These are phyloP conservation scores for Pipistrellus pipistrellus DNA, from an alignment of 2,797 vertebrate genomes.

Conservation along the genomic window DNA sequence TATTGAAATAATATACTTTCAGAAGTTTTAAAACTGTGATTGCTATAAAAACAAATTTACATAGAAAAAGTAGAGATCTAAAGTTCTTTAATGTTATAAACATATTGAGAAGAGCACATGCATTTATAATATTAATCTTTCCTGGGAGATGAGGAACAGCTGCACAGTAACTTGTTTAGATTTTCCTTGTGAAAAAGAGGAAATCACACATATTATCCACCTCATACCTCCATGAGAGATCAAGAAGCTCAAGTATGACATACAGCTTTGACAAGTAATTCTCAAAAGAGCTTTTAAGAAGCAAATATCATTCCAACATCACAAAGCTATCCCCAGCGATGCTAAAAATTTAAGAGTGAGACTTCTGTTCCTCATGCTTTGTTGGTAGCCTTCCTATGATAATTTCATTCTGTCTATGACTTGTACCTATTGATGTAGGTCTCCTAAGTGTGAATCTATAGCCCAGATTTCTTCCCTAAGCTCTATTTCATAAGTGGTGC, in stretches of 20 bases:
- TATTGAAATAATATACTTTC: slow-evolving; percentile 19
- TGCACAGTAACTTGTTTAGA: background rate
- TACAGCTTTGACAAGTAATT: background rate
- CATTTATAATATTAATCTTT: background rate
- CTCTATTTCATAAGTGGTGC: background rate
- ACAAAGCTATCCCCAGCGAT: background rate
- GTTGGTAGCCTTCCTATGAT: background rate
- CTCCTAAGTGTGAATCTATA: background rate
- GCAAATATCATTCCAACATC: background rate
- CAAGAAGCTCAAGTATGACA: background rate
- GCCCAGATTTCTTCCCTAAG: background rate
- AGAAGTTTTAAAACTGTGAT: background rate
- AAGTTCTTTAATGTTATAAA: slow-evolving; percentile 49
- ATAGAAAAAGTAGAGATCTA: slow-evolving; percentile 45
- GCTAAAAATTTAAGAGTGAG: background rate
- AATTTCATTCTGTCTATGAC: background rate
- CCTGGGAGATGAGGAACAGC: background rate
- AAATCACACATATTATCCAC: background rate
- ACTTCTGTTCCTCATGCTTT: background rate
- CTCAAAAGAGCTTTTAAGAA: slow-evolving; percentile 34
- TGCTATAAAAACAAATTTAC: slow-evolving; percentile 21
- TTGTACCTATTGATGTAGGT: background rate
- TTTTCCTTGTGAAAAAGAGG: background rate
- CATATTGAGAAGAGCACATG: background rate
- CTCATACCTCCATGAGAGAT: background rate